Conservation (phyloP, 2,113 vertebrate species). For the Colistium nudipinnis region DNA sequence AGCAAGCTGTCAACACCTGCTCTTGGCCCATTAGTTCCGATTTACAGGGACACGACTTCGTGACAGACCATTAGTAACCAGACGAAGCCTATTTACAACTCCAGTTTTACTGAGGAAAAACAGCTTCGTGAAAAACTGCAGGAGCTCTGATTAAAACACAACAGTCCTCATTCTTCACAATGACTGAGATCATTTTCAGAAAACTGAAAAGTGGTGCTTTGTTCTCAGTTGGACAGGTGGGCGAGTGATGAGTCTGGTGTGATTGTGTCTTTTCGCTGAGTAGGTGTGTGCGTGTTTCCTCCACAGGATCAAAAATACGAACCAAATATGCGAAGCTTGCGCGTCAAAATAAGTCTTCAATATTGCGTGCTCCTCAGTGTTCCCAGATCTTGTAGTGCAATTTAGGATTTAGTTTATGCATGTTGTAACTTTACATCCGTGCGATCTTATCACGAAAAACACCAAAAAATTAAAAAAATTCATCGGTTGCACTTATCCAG, state of each 20-base stretch:
- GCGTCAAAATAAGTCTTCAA: too few species aligned
- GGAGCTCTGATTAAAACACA: slow-evolving; percentile 27
- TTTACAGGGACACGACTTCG: slow-evolving; percentile 19
- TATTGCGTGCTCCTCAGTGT: too few species aligned
- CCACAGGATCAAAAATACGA: too few species aligned
- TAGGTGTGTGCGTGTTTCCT: slow-evolving; percentile 3
- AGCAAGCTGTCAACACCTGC: slow-evolving; percentile 22
- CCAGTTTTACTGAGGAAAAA: slow-evolving; percentile 22
- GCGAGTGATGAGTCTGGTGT: slow-evolving; percentile 14
- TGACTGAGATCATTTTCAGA: slow-evolving; percentile 27
- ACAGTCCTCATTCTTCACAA: slow-evolving; percentile 39
- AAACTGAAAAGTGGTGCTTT: slow-evolving; percentile 35
- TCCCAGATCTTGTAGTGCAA: too few species aligned
- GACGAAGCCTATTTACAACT: slow-evolving; percentile 35
- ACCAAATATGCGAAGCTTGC: too few species aligned
- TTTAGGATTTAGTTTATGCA: too few species aligned
- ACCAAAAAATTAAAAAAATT: too few species aligned
- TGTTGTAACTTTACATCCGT: too few species aligned
- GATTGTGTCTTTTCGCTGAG: slow-evolving; percentile 16
- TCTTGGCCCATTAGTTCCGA: slow-evolving; percentile 36
- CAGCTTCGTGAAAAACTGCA: slow-evolving; percentile 26
- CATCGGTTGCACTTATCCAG: background rate
- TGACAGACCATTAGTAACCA: slow-evolving; percentile 47
- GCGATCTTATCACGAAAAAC: too few species aligned
- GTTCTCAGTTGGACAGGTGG: slow-evolving; percentile 41